phyloP scores from a whole-genome alignment of 2,888 invertebrate species.

The Euzophera pinguis region DNA sequence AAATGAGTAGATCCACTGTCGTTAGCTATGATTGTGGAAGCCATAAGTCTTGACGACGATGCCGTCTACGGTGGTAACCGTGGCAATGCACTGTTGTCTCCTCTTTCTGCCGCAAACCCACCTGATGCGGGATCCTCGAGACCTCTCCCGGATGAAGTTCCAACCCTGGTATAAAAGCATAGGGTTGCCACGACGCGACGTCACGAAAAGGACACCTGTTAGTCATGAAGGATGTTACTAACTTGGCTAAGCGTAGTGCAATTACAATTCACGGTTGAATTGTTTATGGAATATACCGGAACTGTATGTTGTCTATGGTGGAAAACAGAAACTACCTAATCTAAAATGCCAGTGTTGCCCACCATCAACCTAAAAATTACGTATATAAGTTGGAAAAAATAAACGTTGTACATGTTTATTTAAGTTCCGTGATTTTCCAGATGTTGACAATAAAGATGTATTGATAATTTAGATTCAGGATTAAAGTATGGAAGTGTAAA shows the following conservation, averaged over 20 bases:
- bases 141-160: constrained; percentile 54
- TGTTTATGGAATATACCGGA: too few species aligned
- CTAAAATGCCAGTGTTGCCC: too few species aligned
- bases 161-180: constrained; percentile 54
- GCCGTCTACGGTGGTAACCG: constrained; percentile 48
- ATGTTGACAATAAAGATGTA: too few species aligned
- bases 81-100: constrained; percentile 49
- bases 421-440: too few species aligned
- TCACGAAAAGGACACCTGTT: constrained; percentile 41
- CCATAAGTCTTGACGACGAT: constrained; percentile 45
- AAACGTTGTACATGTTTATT: too few species aligned
- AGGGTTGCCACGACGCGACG: constrained; percentile 57
- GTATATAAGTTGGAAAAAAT: too few species aligned
- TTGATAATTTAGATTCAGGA: too few species aligned
- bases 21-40: constrained; percentile 55
- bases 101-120: constrained; percentile 64
- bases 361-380: too few species aligned
- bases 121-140: constrained; percentile 39
- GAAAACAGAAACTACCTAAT: too few species aligned
- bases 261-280: background rate
- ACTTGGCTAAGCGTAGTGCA: background rate
- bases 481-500: too few species aligned
- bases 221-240: constrained; percentile 15
- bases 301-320: too few species aligned
- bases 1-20: background rate